A percentile compares a stretch with the other conserved stretches of the same genome.
phyloP scores from a whole-genome alignment of 2,113 vertebrate genomes.

The Myotis davidii region DNA sequence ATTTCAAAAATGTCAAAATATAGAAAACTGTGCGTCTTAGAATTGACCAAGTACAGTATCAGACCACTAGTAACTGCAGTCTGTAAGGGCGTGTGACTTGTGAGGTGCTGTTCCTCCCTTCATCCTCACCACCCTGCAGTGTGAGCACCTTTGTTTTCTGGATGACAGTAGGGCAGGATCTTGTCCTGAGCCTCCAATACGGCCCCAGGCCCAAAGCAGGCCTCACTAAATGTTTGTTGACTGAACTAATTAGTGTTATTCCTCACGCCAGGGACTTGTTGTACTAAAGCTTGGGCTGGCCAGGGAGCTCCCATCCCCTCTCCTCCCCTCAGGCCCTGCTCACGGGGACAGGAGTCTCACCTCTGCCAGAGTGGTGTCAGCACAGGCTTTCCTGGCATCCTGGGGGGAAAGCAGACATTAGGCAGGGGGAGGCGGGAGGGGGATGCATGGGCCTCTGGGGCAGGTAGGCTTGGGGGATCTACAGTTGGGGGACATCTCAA shows the following conservation, averaged over 20 bases:
- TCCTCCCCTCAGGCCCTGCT: background rate
- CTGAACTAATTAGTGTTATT: background rate
- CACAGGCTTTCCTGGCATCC: slow-evolving; percentile 94
- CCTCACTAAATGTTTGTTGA: background rate
- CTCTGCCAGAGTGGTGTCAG: slow-evolving; percentile 93
- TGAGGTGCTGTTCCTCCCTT: background rate
- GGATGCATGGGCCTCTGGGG: background rate
- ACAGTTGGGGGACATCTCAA: background rate
- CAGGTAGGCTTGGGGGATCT: background rate
- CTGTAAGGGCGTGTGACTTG: background rate
- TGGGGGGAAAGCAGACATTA: slow-evolving; percentile 76
- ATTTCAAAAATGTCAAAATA: background rate
- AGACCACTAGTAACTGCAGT: background rate
- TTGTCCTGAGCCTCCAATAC: background rate
- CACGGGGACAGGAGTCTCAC: slow-evolving; percentile 72
- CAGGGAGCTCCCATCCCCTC: background rate
- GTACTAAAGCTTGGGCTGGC: background rate
- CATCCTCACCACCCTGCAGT: background rate
- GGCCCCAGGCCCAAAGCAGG: background rate
- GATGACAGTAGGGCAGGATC: background rate
- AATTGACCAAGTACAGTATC: background rate
- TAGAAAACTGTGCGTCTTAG: background rate
- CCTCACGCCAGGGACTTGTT: background rate
- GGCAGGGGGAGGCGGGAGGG: background rate
- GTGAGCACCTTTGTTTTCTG: background rate